These are phyloP conservation scores for Oreocharis arfaki DNA, from an alignment of 2,113 vertebrate species.

Conservation along the genomic window DNA sequence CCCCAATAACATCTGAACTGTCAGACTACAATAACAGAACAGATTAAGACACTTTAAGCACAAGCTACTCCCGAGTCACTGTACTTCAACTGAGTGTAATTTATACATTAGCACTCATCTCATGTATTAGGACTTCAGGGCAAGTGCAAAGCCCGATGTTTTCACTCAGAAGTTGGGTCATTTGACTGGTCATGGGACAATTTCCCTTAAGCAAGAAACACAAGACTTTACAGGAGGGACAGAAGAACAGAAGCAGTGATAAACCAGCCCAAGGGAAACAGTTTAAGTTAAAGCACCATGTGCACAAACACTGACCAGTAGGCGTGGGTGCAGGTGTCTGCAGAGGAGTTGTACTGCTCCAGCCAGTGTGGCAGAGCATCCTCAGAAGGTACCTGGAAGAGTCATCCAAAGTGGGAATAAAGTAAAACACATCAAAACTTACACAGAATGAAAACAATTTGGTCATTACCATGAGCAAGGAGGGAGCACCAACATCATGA, in stretches of 20 bases:
- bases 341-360: slow-evolving; percentile 92
- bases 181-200: not conserved
- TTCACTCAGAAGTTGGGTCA: not conserved
- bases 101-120: not conserved
- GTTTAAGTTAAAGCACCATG: not conserved
- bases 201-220: not conserved
- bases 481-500: not conserved
- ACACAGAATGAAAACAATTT: not conserved
- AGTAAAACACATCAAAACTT: not conserved
- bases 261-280: not conserved
- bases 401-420: not conserved
- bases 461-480: not conserved
- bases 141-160: not conserved
- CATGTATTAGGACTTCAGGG: not conserved
- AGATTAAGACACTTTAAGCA: not conserved
- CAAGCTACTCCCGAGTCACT: not conserved
- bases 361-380: slow-evolving; percentile 92
- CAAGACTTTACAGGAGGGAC: too few species aligned
- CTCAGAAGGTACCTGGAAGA: slow-evolving; percentile 87
- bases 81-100: not conserved
- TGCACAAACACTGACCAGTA: slow-evolving; percentile 83
- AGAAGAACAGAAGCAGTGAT: not conserved
- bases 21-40: not conserved
- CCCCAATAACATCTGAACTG: not conserved
- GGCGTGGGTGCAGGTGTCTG: slow-evolving; percentile 92